Base-by-base conservation (phyloP, 2,797 vertebrate genomes). In the Danio albolineatus region DNA sequence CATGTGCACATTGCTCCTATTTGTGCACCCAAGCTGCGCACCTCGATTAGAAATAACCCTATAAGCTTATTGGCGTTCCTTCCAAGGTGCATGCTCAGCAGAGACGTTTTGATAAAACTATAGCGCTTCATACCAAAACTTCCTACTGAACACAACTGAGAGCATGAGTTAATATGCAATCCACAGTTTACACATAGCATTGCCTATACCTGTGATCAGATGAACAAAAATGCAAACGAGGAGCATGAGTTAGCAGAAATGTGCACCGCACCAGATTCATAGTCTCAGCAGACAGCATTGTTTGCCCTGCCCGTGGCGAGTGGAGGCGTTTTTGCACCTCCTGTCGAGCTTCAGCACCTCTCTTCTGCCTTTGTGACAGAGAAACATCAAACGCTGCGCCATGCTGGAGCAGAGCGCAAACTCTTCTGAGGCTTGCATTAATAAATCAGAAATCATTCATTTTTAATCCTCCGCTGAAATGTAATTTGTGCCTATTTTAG, bases 381-480 rank as follows among this genome's bases (percentile, higher is more conserved):
- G 87, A 87, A 90, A 92, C 87, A 86, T 88, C 88, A 90, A 87
- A 86, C 48, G 65, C 78, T 73, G 65, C 76, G 81, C 14, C 14
- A 3, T 73, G 80, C 82, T 56, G 77, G 84, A 82, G 82, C 76
- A 85, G 54, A 69, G 64, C 0, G 5, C 81, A 62, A 77, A 74
- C 48, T 80, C 57, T 83, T 83, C 67, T 0, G 46, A 28, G 89
- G 86, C 84, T 90, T 43, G 46, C 39, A 92, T 93, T 94, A 93
- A 95, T 94, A 93, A 94, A 91, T 89, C 86, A 91, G 90, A 92
- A 94, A 93, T 93, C 93, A 94, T 95, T 92, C 93, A 94, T 95
- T 94, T 95, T 94, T 95, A 94, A 94, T 94, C 92, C 88, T 90
- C 87, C 66, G 83, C 92, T 89, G 89, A 93, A 92, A 93, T 93